Percentiles rank a stretch among this genome's conserved stretches.
Evolutionary conservation across 2,888 invertebrate species (phyloP).

Genomic region (Strigamia crassipes): DNA sequence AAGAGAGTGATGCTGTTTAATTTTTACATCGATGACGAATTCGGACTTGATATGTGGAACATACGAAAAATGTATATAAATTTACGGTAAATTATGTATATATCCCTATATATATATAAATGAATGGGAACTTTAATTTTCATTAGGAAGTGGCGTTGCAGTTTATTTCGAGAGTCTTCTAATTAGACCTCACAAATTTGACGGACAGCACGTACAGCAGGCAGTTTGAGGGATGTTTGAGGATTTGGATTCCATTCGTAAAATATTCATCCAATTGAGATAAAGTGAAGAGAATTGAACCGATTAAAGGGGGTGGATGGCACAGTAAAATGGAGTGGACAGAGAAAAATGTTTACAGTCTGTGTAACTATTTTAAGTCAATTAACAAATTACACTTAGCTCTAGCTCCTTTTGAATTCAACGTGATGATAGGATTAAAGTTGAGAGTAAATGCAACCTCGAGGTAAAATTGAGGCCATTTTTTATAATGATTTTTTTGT

Average conservation of each 20-base stretch:
- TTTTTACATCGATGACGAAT: no score
- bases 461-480: not conserved
- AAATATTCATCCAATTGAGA: constrained; percentile 2
- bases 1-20: no score
- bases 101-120: no score
- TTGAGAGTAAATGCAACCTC: not conserved
- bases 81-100: no score
- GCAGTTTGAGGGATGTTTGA: not conserved
- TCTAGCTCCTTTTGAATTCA: not conserved
- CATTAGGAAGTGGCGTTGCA: not conserved
- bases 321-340: not conserved
- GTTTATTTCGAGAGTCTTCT: not conserved
- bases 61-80: no score
- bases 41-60: no score
- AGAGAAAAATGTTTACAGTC: not conserved
- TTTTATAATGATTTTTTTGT: not conserved
- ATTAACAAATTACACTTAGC: constrained; percentile 22
- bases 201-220: not conserved
- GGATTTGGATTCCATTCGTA: not conserved
- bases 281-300: constrained; percentile 6
- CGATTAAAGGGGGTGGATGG: not conserved
- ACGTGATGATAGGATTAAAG: constrained; percentile 16
- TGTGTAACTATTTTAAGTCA: constrained; percentile 6
- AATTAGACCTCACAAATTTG: constrained; percentile 17
- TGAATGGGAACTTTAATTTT: not conserved